Percentiles rank a stretch among this genome's conserved stretches.
phyloP scores from a whole-genome alignment of 2,888 invertebrate genomes.

The Eumerus sabulonum region DNA sequence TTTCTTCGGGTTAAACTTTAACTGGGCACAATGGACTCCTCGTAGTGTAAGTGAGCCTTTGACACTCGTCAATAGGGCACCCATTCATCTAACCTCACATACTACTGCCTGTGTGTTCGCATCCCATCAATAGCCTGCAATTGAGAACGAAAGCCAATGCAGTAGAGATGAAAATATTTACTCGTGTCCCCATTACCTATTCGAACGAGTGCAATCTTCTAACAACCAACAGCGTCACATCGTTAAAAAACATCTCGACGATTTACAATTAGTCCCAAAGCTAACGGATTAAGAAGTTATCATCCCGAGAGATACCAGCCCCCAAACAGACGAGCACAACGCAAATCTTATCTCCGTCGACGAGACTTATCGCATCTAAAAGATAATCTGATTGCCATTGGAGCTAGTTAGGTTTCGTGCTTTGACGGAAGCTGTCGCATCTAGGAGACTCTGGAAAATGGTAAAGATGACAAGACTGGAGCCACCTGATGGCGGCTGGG shows the following conservation, averaged over 20 bases:
- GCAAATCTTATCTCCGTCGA: conserved; percentile 27
- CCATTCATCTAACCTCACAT: too few species aligned
- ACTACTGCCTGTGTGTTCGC: too few species aligned
- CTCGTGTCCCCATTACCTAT: conserved; percentile 7
- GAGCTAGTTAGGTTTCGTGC: conserved; percentile 8
- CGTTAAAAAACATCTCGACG: conserved; percentile 1
- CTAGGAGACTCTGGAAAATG: conserved; percentile 19
- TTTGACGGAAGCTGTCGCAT: conserved; percentile 4
- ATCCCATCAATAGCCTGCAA: too few species aligned
- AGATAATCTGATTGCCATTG: conserved; percentile 2
- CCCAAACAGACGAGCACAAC: conserved; percentile 24
- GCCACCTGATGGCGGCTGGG: conserved; percentile 90
- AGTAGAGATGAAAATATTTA: conserved; percentile 14
- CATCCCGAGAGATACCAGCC: conserved; percentile 18
- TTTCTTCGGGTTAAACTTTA: too few species aligned
- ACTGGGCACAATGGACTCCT: too few species aligned
- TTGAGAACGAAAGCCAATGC: too few species aligned
- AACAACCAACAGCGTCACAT: too few species aligned
- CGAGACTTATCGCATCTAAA: conserved; percentile 9
- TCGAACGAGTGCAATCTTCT: too few species aligned
- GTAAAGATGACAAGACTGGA: conserved; percentile 69
- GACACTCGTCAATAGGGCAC: too few species aligned
- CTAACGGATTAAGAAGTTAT: conserved; percentile 34
- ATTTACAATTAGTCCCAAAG: conserved; percentile 21
- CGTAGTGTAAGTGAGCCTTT: too few species aligned